phyloP scores from a whole-genome alignment of 2,888 invertebrate genomes.

The Hirtodrosophila histrioides region DNA sequence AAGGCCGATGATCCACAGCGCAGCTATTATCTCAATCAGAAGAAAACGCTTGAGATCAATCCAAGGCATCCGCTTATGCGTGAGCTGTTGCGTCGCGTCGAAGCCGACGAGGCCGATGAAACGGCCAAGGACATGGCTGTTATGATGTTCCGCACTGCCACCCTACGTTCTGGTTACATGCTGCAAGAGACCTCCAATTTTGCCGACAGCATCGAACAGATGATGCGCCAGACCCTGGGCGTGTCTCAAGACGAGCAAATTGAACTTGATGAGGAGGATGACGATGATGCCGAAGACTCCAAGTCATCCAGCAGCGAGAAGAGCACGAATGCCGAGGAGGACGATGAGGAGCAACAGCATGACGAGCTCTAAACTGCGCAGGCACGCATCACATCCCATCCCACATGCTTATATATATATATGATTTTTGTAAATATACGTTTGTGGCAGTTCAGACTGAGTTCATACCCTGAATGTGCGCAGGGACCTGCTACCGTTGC shows the following conservation, averaged over 20 bases:
- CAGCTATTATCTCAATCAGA: slow-evolving; percentile 94
- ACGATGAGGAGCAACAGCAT: slow-evolving; percentile 85
- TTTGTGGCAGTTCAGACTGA: slow-evolving; percentile 73
- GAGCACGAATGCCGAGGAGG: slow-evolving; percentile 81
- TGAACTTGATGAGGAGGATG: slow-evolving; percentile 84
- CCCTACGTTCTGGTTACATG: slow-evolving; percentile 96
- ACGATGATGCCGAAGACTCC: slow-evolving; percentile 82
- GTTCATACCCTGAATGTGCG: slow-evolving; percentile 44
- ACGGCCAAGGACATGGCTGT: slow-evolving; percentile 92
- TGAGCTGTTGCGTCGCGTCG: slow-evolving; percentile 93
- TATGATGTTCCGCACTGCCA: slow-evolving; percentile 96
- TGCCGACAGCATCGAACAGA: slow-evolving; percentile 94
- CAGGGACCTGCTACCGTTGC: slow-evolving; percentile 51
- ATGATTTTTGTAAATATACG: slow-evolving; percentile 55
- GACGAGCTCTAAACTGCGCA: slow-evolving; percentile 86
- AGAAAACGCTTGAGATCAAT: slow-evolving; percentile 98
- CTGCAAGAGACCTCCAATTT: slow-evolving; percentile 94
- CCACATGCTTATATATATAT: slow-evolving; percentile 24
- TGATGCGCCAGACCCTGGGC: slow-evolving; percentile 93
- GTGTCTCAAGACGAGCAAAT: slow-evolving; percentile 90
- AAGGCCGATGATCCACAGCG: slow-evolving; percentile 96
- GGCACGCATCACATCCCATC: slow-evolving; percentile 3
- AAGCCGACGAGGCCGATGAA: slow-evolving; percentile 90
- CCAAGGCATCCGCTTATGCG: slow-evolving; percentile 97
- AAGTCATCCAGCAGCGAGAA: slow-evolving; percentile 83